Evolutionary conservation across 1,140 invertebrate species (phyloP).

Genomic region (Atopsyche davidsoni): DNA sequence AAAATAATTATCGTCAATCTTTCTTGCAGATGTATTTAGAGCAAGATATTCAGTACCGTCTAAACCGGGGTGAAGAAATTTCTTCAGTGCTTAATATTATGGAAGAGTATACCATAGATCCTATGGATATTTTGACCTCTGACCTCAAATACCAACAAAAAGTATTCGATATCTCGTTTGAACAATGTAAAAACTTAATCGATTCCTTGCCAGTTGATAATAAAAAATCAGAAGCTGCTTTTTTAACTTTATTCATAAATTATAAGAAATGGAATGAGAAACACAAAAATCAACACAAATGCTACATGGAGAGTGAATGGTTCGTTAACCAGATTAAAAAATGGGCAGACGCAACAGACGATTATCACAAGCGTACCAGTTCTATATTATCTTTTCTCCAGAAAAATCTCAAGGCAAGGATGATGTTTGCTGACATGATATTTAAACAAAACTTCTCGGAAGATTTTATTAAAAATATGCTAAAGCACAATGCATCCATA

Average conservation of each 20-base stretch:
- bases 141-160: constrained; percentile 11
- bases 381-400: not conserved
- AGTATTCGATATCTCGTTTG: constrained; percentile 14
- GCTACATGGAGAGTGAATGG: constrained; percentile 7
- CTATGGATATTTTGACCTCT: constrained; percentile 11
- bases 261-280: constrained; percentile 14
- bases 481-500: constrained; percentile 12
- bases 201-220: constrained; percentile 5
- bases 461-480: constrained; percentile 1
- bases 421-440: constrained; percentile 18
- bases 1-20: constrained; percentile 8
- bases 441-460: constrained; percentile 4
- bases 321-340: constrained; percentile 12
- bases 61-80: constrained; percentile 12
- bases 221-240: constrained; percentile 2
- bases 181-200: constrained; percentile 15
- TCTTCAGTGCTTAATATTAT: constrained; percentile 17
- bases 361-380: not conserved
- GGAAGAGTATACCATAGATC: constrained; percentile 14
- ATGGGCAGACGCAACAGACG: not conserved
- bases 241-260: constrained; percentile 7
- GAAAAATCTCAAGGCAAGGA: constrained; percentile 10
- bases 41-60: constrained; percentile 7
- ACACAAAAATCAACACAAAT: not conserved
- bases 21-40: constrained; percentile 15